phyloP scores from a whole-genome alignment of 2,113 vertebrate species.

The Oreamnos americanus region DNA sequence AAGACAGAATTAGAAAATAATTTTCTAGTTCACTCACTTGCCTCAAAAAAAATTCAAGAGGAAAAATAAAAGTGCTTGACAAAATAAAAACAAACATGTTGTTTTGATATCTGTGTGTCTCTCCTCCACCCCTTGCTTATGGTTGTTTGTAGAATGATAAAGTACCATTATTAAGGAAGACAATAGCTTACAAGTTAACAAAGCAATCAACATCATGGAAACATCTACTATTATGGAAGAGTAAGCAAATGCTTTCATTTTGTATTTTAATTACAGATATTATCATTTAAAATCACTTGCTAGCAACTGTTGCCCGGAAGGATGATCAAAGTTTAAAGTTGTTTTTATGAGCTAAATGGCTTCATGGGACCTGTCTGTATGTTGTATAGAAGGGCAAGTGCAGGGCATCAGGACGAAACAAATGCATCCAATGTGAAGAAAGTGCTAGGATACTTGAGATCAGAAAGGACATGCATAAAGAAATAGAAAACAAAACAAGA shows the following conservation, averaged over 20 bases:
- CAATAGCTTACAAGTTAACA: slow-evolving; percentile 57
- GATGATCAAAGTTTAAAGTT: slow-evolving; percentile 69
- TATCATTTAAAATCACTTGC: slow-evolving; percentile 68
- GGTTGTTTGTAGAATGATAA: slow-evolving; percentile 40
- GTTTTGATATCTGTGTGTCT: slow-evolving; percentile 49
- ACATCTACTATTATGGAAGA: slow-evolving; percentile 52
- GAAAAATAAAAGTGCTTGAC: not conserved
- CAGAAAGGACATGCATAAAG: not conserved
- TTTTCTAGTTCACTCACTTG: not conserved
- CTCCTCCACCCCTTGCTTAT: not conserved
- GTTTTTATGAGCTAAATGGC: slow-evolving; percentile 38
- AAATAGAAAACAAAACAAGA: not conserved
- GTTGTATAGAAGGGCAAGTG: slow-evolving; percentile 37
- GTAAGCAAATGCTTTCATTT: slow-evolving; percentile 27
- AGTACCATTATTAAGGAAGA: slow-evolving; percentile 70
- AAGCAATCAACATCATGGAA: slow-evolving; percentile 36
- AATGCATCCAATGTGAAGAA: not conserved
- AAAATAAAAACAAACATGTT: slow-evolving; percentile 43
- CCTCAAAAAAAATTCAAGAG: not conserved
- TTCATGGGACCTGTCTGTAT: slow-evolving; percentile 45
- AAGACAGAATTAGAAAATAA: slow-evolving; percentile 1
- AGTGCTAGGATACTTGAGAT: not conserved
- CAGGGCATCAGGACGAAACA: not conserved
- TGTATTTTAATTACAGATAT: slow-evolving; percentile 71
- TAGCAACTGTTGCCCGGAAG: slow-evolving; percentile 56